Conservation (phyloP, 2,797 vertebrate genomes). For the Emydoidea blandingii region DNA sequence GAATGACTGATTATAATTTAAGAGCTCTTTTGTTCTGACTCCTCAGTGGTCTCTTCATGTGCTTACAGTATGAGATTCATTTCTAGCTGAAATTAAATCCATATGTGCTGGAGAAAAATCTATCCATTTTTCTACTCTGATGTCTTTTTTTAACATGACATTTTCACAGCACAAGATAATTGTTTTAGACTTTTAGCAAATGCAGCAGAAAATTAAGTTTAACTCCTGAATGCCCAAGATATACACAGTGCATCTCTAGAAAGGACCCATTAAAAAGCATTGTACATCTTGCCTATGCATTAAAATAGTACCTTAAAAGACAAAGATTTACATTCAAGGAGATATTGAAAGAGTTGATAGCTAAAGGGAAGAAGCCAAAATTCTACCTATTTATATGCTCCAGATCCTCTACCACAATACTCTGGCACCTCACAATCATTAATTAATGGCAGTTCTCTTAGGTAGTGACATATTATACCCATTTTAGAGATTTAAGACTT, state of each 20-base stretch:
- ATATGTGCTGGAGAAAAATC: conserved; percentile 62
- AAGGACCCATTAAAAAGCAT: neutral
- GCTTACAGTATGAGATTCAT: conserved; percentile 65
- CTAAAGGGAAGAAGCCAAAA: neutral
- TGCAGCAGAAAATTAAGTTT: conserved; percentile 42
- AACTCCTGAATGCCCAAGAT: conserved; percentile 34
- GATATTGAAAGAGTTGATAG: neutral
- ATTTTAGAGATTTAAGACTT: neutral
- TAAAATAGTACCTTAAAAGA: neutral
- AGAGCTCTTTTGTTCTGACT: conserved; percentile 73
- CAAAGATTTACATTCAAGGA: neutral
- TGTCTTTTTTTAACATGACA: conserved; percentile 40
- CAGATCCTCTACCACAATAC: neutral
- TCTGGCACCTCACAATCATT: neutral
- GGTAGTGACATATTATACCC: conserved; percentile 25
- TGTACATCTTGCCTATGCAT: neutral
- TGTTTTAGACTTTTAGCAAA: conserved; percentile 53
- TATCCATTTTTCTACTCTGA: conserved; percentile 59
- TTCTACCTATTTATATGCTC: fast-evolving
- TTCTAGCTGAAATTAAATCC: conserved; percentile 72
- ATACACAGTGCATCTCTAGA: neutral
- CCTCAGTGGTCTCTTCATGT: conserved; percentile 59
- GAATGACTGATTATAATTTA: conserved; percentile 69
- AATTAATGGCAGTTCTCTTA: conserved; percentile 13
- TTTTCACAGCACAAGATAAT: conserved; percentile 70